Evolutionary conservation across 2,888 invertebrate species (phyloP).

Genomic region (Drosophila merina): DNA sequence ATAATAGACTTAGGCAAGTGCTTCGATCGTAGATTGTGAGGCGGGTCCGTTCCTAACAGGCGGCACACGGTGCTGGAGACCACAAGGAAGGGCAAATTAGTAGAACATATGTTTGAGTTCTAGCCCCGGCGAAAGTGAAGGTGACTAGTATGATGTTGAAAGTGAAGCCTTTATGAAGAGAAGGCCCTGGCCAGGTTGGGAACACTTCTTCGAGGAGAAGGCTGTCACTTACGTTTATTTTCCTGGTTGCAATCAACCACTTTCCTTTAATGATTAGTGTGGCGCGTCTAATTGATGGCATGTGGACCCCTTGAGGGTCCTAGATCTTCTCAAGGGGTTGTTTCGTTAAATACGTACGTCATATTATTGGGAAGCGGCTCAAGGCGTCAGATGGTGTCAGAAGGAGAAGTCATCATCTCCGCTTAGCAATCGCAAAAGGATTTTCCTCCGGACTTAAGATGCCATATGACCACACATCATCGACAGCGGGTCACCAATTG

Average conservation of each 20-base stretch:
- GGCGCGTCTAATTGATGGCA: slow-evolving; percentile 67
- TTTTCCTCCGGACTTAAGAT: slow-evolving; percentile 57
- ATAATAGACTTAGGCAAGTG: slow-evolving; percentile 55
- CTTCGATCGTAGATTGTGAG: slow-evolving; percentile 29
- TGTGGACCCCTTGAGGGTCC: slow-evolving; percentile 45
- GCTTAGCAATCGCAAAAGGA: slow-evolving; percentile 63
- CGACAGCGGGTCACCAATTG: slow-evolving; percentile 21
- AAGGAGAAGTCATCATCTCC: slow-evolving; percentile 26
- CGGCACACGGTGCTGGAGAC: slow-evolving; percentile 61
- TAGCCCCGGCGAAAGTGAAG: slow-evolving; percentile 52
- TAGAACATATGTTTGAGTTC: slow-evolving; percentile 69
- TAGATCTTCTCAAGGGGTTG: slow-evolving; percentile 61
- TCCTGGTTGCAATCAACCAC: slow-evolving; percentile 45
- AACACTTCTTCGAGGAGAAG: slow-evolving; percentile 26
- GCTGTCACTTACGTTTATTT: slow-evolving; percentile 55
- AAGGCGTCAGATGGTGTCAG: slow-evolving; percentile 52
- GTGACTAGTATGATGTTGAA: slow-evolving; percentile 30
- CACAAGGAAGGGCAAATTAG: slow-evolving; percentile 50
- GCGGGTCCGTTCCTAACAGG: slow-evolving; percentile 55
- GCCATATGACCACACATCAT: slow-evolving; percentile 64
- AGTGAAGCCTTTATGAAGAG: slow-evolving; percentile 28
- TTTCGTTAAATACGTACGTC: slow-evolving; percentile 58
- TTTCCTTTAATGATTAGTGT: slow-evolving; percentile 55
- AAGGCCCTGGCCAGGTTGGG: slow-evolving; percentile 12
- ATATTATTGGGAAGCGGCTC: slow-evolving; percentile 35